Conservation (phyloP, 2,888 invertebrate species). For the Amiota mariae region DNA sequence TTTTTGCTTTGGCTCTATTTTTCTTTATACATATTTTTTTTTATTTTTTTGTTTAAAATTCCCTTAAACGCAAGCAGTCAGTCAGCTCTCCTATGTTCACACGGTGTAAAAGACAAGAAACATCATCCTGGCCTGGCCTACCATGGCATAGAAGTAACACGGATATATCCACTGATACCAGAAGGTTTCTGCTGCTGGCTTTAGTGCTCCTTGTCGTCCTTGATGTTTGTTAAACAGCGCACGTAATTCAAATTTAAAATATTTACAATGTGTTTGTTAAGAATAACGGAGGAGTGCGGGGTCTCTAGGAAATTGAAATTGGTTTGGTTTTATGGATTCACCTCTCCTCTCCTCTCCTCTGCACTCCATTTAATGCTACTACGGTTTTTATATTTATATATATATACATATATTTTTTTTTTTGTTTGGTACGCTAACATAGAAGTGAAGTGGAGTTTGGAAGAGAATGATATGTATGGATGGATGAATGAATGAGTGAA, state of each 20-base stretch:
- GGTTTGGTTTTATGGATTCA: constrained; percentile 4
- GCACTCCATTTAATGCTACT: background rate
- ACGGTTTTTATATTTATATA: background rate
- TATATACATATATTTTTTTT: background rate
- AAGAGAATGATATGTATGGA: background rate
- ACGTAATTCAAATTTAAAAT: constrained; percentile 66
- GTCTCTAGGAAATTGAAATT: background rate
- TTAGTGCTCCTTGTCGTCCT: background rate
- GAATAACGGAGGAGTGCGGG: constrained; percentile 8
- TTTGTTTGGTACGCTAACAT: background rate
- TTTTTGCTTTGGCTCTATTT: background rate
- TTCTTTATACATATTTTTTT: background rate
- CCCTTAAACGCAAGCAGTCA: background rate
- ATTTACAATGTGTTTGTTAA: constrained; percentile 56
- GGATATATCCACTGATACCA: too few species aligned
- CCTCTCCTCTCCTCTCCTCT: background rate
- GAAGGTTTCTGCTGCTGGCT: background rate
- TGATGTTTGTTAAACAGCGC: constrained; percentile 50
- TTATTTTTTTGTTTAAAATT: background rate
- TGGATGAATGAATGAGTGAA: background rate
- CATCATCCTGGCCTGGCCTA: background rate
- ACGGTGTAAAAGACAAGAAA: background rate
- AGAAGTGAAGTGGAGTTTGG: background rate
- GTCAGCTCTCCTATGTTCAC: background rate
- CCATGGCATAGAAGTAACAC: too few species aligned